These are phyloP conservation scores for Hippocampus guttulatus DNA, from an alignment of 2,113 vertebrate genomes.

Conservation along the genomic window DNA sequence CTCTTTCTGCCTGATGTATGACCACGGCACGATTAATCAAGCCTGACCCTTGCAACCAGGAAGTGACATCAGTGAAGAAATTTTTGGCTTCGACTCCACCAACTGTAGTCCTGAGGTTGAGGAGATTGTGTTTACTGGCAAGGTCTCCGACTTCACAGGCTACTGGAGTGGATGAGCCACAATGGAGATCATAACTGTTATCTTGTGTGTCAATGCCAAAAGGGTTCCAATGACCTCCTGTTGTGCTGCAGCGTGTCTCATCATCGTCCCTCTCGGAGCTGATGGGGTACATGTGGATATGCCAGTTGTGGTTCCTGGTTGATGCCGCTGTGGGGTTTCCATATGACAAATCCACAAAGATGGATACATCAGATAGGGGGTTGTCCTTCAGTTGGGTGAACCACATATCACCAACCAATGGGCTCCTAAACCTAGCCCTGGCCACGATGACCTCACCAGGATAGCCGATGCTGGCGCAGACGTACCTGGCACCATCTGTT, in stretches of 20 bases:
- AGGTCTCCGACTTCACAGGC: conserved; percentile 76
- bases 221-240: conserved; percentile 75
- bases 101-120: conserved; percentile 44
- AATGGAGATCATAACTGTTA: conserved; percentile 59
- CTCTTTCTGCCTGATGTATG: conserved; percentile 60
- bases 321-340: conserved; percentile 36
- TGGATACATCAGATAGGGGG: conserved; percentile 73
- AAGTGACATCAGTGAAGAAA: conserved; percentile 75
- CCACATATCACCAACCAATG: conserved; percentile 68
- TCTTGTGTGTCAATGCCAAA: conserved; percentile 48
- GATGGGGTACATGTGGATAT: conserved; percentile 72
- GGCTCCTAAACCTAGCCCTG: conserved; percentile 62
- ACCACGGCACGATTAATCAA: conserved; percentile 71
- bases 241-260: conserved; percentile 50
- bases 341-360: conserved; percentile 71
- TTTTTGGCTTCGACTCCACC: conserved; percentile 51
- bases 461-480: conserved; percentile 69
- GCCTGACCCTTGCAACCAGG: conserved; percentile 55
- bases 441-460: conserved; percentile 61
- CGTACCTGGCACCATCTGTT: conserved; percentile 44
- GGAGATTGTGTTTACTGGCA: conserved; percentile 55
- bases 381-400: conserved; percentile 67
- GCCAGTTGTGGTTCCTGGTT: conserved; percentile 73
- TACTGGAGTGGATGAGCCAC: conserved; percentile 57
- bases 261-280: conserved; percentile 70